Conservation (phyloP, 23 tunicate genomes). For the Halocynthia roretzi region DNA sequence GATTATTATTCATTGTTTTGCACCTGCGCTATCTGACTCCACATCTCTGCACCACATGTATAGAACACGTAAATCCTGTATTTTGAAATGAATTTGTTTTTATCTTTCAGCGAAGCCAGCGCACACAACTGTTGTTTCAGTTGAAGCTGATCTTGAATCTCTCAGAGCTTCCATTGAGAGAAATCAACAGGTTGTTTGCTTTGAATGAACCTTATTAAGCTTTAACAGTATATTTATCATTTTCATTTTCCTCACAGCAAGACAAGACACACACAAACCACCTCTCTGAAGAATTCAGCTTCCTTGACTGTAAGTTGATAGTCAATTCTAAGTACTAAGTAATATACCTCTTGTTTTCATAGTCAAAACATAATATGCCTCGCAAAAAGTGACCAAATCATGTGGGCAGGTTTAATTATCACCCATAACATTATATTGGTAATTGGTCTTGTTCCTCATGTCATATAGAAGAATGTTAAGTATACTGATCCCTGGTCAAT, state of each 20-base stretch:
- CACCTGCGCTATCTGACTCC: no score
- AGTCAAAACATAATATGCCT: no score
- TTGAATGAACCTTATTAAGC: not conserved
- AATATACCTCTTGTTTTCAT: not conserved
- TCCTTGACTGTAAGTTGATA: conserved; percentile 19
- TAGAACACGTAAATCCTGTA: no score
- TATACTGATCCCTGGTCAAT: no score
- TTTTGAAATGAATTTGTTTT: not conserved
- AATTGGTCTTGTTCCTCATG: no score
- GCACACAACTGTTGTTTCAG: conserved; percentile 11
- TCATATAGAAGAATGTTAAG: no score
- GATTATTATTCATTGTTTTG: no score
- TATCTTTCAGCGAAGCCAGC: conserved; percentile 13
- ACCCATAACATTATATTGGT: no score
- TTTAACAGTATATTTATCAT: not conserved
- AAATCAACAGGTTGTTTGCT: not conserved
- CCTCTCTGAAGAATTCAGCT: conserved; percentile 1
- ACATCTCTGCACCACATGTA: no score
- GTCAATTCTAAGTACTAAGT: not conserved
- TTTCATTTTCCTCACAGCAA: not conserved
- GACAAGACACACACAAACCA: not conserved
- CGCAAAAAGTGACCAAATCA: no score
- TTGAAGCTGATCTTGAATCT: conserved; percentile 24
- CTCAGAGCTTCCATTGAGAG: conserved; percentile 11
- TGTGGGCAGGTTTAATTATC: no score